Percentiles rank a stretch among this genome's conserved stretches.
phyloP scores from a whole-genome alignment of 2,888 invertebrate genomes.

The Melieria crassipennis region DNA sequence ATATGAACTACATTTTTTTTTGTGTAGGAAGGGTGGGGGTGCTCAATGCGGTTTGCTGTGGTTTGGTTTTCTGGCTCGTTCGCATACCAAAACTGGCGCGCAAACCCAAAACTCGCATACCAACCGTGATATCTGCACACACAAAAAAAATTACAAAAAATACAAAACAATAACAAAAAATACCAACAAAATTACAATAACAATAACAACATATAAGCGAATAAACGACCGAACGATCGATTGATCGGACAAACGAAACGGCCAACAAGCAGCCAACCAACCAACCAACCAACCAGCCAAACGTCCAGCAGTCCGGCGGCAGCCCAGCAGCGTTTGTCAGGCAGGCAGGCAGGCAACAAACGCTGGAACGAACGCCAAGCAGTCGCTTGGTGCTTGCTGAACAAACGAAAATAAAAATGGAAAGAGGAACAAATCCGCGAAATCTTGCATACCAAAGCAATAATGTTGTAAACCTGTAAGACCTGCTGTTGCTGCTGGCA shows the following conservation, averaged over 20 bases:
- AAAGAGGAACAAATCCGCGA: conserved; percentile 36
- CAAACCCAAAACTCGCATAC: too few species aligned
- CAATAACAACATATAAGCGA: background rate
- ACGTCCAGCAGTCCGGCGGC: conserved; percentile 4
- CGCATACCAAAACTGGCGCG: too few species aligned
- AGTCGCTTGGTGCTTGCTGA: background rate
- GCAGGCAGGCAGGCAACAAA: too few species aligned
- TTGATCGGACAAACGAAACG: background rate
- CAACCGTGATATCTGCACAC: too few species aligned
- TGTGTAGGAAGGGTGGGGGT: too few species aligned
- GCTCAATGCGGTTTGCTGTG: too few species aligned
- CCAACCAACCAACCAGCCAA: background rate
- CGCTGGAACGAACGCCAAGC: background rate
- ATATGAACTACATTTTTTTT: too few species aligned
- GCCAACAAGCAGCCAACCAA: background rate
- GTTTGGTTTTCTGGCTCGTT: too few species aligned
- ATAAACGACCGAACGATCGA: conserved; percentile 5
- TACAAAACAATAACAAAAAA: too few species aligned
- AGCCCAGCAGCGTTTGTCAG: background rate
- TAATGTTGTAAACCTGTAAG: conserved; percentile 43
- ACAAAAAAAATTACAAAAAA: too few species aligned
- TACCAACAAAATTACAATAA: too few species aligned
- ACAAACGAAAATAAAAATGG: conserved; percentile 17
- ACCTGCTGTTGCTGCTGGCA: conserved; percentile 39
- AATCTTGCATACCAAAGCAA: conserved; percentile 42